Conservation (phyloP, 2,113 vertebrate genomes). For the Cyanoliseus patagonus region DNA sequence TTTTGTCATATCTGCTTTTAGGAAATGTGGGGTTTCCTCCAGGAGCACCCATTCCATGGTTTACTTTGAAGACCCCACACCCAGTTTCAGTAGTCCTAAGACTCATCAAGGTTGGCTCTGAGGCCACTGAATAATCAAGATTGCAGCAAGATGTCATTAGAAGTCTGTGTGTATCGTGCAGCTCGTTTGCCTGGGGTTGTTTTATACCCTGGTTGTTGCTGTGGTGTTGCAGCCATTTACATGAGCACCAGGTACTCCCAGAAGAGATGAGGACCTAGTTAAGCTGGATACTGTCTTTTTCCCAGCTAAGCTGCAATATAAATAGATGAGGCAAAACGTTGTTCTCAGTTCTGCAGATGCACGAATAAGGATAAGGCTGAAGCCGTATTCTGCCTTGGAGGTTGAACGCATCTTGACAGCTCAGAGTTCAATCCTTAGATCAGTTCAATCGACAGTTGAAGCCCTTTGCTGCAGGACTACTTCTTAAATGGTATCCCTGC, state of each 20-base stretch:
- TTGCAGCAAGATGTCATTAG: not conserved
- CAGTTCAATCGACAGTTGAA: not conserved
- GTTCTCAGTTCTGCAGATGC: not conserved
- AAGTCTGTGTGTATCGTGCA: fast-evolving
- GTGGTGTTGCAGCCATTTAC: not conserved
- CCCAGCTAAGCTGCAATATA: not conserved
- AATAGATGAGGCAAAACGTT: not conserved
- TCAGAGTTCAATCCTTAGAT: not conserved
- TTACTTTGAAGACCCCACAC: not conserved
- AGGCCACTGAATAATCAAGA: not conserved
- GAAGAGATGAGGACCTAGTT: not conserved
- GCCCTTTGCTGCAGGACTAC: not conserved
- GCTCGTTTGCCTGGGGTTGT: not conserved
- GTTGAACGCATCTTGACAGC: not conserved
- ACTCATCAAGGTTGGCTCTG: not conserved
- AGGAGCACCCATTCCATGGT: not conserved
- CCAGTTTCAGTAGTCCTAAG: fast-evolving
- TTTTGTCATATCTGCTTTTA: not conserved
- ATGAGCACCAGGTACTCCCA: not conserved
- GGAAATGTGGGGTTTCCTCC: not conserved
- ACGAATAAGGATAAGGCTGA: not conserved
- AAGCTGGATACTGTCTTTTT: not conserved
- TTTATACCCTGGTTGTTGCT: not conserved
- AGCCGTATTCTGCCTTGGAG: not conserved
- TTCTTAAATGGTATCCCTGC: not conserved